phyloP scores from a whole-genome alignment of 2,113 vertebrate species.

The Phaethornis superciliosus region DNA sequence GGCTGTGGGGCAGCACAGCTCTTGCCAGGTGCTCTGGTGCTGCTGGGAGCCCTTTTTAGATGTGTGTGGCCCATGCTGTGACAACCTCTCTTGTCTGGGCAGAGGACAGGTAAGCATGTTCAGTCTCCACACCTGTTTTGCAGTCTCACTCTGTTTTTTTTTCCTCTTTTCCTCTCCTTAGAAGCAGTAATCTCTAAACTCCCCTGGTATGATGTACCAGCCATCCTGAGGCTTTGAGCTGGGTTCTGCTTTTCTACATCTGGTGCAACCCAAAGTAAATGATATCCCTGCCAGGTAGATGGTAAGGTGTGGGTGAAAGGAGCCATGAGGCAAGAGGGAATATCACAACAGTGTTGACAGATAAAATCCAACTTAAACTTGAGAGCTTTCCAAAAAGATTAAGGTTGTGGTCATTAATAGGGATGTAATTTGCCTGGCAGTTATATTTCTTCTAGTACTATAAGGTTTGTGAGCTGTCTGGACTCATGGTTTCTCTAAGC shows the following conservation, averaged over 20 bases:
- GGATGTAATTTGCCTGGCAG: background rate
- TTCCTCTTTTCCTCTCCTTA: background rate
- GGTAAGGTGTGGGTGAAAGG: background rate
- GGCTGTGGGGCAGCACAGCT: background rate
- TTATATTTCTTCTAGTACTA: background rate
- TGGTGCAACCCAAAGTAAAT: background rate
- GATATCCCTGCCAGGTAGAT: background rate
- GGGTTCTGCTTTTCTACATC: background rate
- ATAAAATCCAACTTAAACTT: background rate
- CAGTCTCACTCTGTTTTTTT: background rate
- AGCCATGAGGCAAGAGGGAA: background rate
- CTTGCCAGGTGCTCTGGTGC: background rate
- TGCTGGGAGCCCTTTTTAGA: background rate
- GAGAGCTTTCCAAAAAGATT: background rate
- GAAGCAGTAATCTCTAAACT: background rate
- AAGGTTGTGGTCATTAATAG: background rate
- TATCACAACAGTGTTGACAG: fast-evolving
- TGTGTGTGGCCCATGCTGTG: fast-evolving
- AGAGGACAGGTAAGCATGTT: background rate
- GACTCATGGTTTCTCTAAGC: background rate
- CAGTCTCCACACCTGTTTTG: background rate
- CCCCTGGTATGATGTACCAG: too few species aligned
- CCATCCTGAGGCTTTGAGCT: background rate
- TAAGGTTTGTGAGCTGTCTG: background rate
- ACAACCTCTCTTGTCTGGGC: background rate